phyloP scores from a whole-genome alignment of 2,113 vertebrate species.

The Ochotona princeps region DNA sequence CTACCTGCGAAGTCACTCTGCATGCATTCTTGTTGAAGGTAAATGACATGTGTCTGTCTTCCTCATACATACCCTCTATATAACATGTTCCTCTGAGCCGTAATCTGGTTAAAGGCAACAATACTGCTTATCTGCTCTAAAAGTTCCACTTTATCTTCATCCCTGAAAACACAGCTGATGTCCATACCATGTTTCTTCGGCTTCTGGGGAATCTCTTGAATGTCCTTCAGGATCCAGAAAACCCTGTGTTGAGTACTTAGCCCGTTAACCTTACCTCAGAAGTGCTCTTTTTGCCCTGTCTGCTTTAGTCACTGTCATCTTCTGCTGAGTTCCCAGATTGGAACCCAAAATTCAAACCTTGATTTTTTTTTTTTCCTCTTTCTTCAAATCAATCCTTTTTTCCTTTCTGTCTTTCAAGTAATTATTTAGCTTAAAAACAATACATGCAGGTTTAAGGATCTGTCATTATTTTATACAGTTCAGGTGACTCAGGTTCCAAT shows the following conservation, averaged over 20 bases:
- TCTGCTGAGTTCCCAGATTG: background rate
- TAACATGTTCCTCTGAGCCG: background rate
- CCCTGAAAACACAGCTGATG: background rate
- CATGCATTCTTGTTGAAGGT: background rate
- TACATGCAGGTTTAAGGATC: background rate
- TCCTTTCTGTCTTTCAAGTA: background rate
- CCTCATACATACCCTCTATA: background rate
- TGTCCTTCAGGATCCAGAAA: background rate
- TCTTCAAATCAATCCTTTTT: background rate
- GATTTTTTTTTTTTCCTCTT: background rate
- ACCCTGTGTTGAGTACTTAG: background rate
- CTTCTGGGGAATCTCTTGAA: background rate
- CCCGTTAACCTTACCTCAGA: background rate
- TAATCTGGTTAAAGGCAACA: background rate
- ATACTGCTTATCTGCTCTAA: background rate
- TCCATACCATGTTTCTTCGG: background rate
- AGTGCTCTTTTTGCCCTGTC: background rate
- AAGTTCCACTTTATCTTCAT: constrained; percentile 8
- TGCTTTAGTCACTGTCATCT: background rate
- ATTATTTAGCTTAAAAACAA: too few species aligned
- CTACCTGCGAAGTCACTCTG: background rate
- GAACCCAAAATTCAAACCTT: background rate
- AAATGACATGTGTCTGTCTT: background rate
- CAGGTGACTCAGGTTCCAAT: background rate
- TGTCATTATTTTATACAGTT: background rate